phyloP scores from a whole-genome alignment of 2,113 vertebrate species.

The Cranoglanis bouderius region DNA sequence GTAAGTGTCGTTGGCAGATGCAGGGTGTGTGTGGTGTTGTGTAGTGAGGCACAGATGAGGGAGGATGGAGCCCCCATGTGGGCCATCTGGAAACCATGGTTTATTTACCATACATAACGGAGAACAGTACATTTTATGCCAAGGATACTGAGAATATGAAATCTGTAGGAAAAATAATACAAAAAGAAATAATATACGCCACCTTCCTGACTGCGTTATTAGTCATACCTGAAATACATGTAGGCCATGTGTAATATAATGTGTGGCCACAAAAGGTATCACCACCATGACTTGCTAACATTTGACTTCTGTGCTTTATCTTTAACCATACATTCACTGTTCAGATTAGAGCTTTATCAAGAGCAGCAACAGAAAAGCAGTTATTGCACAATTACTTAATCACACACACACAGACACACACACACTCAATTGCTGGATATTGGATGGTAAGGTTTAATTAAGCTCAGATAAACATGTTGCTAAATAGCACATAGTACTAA shows the following conservation, averaged over 20 bases:
- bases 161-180: background rate
- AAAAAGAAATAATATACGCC: background rate
- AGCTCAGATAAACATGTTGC: constrained; percentile 42
- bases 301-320: background rate
- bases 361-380: constrained; percentile 2
- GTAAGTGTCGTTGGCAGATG: constrained; percentile 15
- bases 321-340: background rate
- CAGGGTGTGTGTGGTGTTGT: background rate
- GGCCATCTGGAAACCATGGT: constrained; percentile 32
- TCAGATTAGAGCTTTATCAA: background rate
- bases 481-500: constrained; percentile 29
- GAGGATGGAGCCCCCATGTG: constrained; percentile 43
- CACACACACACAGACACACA: constrained; percentile 30
- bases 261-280: background rate
- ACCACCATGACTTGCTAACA: background rate
- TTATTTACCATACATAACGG: constrained; percentile 30
- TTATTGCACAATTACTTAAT: constrained; percentile 49
- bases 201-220: background rate
- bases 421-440: constrained; percentile 29
- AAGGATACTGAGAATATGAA: background rate
- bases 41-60: constrained; percentile 11
- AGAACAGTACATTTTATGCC: constrained; percentile 8
- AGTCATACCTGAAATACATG: background rate
- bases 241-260: background rate
- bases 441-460: constrained; percentile 42